Conservation (phyloP, 2,797 vertebrate genomes). For the Nannoperca obscura region DNA sequence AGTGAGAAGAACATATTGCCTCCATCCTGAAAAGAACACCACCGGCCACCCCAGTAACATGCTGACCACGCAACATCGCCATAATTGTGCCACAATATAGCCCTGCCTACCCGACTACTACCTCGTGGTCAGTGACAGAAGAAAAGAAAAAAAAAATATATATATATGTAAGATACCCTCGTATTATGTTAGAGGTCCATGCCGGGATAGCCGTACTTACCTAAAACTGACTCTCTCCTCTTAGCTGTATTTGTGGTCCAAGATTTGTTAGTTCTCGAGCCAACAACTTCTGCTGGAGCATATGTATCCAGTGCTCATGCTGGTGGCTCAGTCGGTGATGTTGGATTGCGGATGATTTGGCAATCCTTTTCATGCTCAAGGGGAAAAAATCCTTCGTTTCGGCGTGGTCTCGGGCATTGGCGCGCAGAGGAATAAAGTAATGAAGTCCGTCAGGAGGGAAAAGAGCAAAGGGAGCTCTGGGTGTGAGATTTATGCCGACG, state of each 20-base stretch:
- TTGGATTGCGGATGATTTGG: slow-evolving; percentile 92
- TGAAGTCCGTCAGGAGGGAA: slow-evolving; percentile 74
- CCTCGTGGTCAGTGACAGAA: slow-evolving; percentile 66
- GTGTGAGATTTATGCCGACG: slow-evolving; percentile 75
- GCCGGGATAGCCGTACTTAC: slow-evolving; percentile 74
- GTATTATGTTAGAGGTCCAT: slow-evolving; percentile 35
- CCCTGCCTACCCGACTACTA: slow-evolving; percentile 64
- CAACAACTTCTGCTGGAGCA: slow-evolving; percentile 87
- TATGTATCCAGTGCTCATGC: slow-evolving; percentile 86
- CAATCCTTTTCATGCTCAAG: slow-evolving; percentile 97
- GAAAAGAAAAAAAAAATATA: slow-evolving; percentile 1
- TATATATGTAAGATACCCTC: slow-evolving; percentile 13
- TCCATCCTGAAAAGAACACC: slow-evolving; percentile 68
- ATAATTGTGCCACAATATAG: slow-evolving; percentile 72
- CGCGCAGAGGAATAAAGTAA: slow-evolving; percentile 73
- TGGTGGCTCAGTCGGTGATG: slow-evolving; percentile 82
- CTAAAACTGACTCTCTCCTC: slow-evolving; percentile 87
- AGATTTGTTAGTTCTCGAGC: slow-evolving; percentile 83
- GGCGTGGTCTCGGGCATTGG: slow-evolving; percentile 89
- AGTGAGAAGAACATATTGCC: slow-evolving; percentile 32
- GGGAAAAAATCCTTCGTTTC: slow-evolving; percentile 89
- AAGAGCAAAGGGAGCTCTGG: slow-evolving; percentile 55
- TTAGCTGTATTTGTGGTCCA: slow-evolving; percentile 80
- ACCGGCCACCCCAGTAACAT: slow-evolving; percentile 68
- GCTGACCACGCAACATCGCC: slow-evolving; percentile 80